phyloP scores from a whole-genome alignment of 30 jellyfish, hydroid and myxozoan genomes.

The Cassiopea andromeda region DNA sequence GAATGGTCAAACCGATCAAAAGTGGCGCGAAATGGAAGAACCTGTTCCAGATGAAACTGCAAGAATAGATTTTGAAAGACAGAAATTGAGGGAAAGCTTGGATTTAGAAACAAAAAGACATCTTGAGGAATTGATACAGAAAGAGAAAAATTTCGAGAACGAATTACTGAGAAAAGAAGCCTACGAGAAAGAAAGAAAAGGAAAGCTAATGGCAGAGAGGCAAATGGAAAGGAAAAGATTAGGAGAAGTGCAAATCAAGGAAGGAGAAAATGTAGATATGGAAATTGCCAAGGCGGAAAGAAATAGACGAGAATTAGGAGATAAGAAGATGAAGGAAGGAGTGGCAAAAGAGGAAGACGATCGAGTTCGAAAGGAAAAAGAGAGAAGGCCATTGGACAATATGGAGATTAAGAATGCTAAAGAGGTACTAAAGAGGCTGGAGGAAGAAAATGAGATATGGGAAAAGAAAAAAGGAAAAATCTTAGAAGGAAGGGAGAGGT shows the following conservation, averaged over 20 bases:
- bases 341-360: conserved; percentile 17
- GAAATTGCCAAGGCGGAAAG: conserved; percentile 35
- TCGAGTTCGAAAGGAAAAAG: conserved; percentile 17
- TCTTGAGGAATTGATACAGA: conserved; percentile 41
- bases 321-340: conserved; percentile 23
- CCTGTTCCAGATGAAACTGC: not conserved
- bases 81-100: conserved; percentile 4
- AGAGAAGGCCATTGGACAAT: conserved; percentile 27
- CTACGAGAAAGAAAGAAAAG: conserved; percentile 34
- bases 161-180: conserved; percentile 42
- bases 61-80: conserved; percentile 23
- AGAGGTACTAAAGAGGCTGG: conserved; percentile 51
- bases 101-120: conserved; percentile 11
- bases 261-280: not conserved
- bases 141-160: conserved; percentile 25
- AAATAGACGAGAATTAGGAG: conserved; percentile 26
- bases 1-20: not conserved
- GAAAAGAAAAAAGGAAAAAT: conserved; percentile 21
- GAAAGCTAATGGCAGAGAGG: conserved; percentile 19
- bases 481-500: conserved; percentile 16
- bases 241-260: not conserved
- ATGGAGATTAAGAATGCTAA: conserved; percentile 5
- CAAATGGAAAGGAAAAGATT: conserved; percentile 38
- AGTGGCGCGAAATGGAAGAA: conserved; percentile 11
- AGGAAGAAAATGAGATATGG: conserved; percentile 22